Evolutionary conservation across 2,888 invertebrate species (phyloP).

Genomic region (Neoascia interrupta): DNA sequence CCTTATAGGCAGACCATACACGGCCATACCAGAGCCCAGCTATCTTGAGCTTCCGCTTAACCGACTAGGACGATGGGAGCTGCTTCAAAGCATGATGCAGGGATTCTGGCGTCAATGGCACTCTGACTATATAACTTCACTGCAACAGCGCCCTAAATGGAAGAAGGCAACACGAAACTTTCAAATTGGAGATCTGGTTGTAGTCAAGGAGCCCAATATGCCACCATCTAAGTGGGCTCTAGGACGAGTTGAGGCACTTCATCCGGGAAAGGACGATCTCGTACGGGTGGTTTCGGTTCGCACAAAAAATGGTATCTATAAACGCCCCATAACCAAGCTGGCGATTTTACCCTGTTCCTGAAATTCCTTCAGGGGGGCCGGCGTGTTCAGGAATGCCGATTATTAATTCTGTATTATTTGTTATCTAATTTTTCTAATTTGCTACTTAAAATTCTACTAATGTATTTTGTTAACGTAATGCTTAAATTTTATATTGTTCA

Average conservation of each 20-base stretch:
- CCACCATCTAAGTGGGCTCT: conserved; percentile 24
- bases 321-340: conserved; percentile 17
- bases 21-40: not conserved
- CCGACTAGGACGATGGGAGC: not conserved
- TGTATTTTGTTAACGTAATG: too few relatives aligned
- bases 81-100: not conserved
- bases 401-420: not conserved
- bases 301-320: conserved; percentile 13
- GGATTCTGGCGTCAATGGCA: conserved; percentile 6
- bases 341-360: not conserved
- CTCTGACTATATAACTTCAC: not conserved
- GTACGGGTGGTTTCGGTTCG: conserved; percentile 24
- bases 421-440: not conserved
- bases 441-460: too few relatives aligned
- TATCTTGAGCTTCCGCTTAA: not conserved
- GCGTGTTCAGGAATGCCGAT: conserved; percentile 15
- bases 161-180: not conserved
- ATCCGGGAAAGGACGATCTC: conserved; percentile 8
- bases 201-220: conserved; percentile 5
- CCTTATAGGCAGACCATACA: not conserved
- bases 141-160: conserved; percentile 6
- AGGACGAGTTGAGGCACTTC: conserved; percentile 8
- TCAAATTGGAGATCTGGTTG: not conserved
- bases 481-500: too few relatives aligned
- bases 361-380: not conserved